Conservation (phyloP, 1,140 invertebrate genomes). For the Halictus rubicundus region DNA sequence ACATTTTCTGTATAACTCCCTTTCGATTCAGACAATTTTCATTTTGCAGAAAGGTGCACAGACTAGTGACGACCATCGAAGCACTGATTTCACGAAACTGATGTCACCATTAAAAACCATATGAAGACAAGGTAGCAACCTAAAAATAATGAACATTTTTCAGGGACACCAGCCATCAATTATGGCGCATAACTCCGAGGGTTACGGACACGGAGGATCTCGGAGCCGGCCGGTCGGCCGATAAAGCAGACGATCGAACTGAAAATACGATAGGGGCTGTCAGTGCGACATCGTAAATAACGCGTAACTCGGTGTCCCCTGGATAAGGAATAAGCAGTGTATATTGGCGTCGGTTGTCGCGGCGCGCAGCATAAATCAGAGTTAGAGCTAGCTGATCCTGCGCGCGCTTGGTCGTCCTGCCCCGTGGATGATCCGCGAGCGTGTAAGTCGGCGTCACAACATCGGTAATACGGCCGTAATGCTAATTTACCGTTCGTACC, state of each 20-base stretch:
- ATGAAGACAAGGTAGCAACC: no score
- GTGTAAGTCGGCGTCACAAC: slow-evolving; percentile 75
- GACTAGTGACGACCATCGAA: no score
- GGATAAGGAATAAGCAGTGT: slow-evolving; percentile 41
- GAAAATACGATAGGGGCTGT: not conserved
- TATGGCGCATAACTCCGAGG: no score
- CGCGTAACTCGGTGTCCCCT: slow-evolving; percentile 50
- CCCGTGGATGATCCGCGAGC: slow-evolving; percentile 61
- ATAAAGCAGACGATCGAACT: slow-evolving; percentile 12
- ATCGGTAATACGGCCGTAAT: slow-evolving; percentile 77
- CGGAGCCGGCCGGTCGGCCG: not conserved
- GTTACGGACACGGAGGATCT: not conserved
- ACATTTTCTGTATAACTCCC: no score
- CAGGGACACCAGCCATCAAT: no score
- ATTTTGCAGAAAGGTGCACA: no score
- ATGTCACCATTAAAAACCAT: no score
- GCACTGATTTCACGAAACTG: no score
- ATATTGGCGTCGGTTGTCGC: slow-evolving; percentile 30
- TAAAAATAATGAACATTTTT: no score
- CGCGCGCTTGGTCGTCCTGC: slow-evolving; percentile 37
- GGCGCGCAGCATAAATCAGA: slow-evolving; percentile 72
- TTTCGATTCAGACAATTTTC: no score
- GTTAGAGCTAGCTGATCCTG: slow-evolving; percentile 71
- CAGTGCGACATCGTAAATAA: slow-evolving; percentile 56
- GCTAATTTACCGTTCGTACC: slow-evolving; percentile 76